phyloP scores from a whole-genome alignment of 2,888 invertebrate species.

The Nomada fucata region DNA sequence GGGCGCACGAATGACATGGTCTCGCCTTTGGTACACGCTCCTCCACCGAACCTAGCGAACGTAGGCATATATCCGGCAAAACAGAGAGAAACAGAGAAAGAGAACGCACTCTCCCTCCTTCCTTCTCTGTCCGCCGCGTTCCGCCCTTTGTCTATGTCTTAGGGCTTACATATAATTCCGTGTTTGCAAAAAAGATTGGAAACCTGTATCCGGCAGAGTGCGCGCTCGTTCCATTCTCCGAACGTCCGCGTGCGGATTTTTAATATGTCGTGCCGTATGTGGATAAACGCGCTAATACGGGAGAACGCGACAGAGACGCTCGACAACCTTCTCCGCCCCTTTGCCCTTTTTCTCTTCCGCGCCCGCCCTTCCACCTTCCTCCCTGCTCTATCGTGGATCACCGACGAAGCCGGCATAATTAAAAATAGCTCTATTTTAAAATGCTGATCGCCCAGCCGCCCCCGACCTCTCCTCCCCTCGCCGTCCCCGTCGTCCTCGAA shows the following conservation, averaged over 20 bases:
- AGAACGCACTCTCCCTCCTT: background rate
- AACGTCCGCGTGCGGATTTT: conserved; percentile 78
- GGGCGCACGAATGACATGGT: conserved; percentile 57
- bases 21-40: conserved; percentile 33
- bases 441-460: conserved; percentile 71
- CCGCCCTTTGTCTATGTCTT: conserved; percentile 84
- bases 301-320: conserved; percentile 78
- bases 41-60: conserved; percentile 33
- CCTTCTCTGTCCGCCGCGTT: background rate
- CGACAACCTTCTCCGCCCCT: conserved; percentile 55
- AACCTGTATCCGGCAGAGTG: conserved; percentile 72
- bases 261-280: conserved; percentile 79
- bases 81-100: background rate
- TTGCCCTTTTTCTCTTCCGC: conserved; percentile 72
- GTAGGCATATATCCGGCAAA: conserved; percentile 26
- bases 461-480: background rate
- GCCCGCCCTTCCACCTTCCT: background rate
- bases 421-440: conserved; percentile 83
- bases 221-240: conserved; percentile 82
- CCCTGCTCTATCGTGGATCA: conserved; percentile 65
- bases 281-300: conserved; percentile 63
- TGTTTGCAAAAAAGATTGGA: conserved; percentile 86
- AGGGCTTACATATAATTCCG: conserved; percentile 88
- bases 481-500: conserved; percentile 11
- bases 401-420: conserved; percentile 79